A percentile compares a stretch with the other conserved stretches of the same genome.
These are phyloP conservation scores for Dynastes tityus DNA, from an alignment of 2,888 invertebrate genomes.

Conservation along the genomic window DNA sequence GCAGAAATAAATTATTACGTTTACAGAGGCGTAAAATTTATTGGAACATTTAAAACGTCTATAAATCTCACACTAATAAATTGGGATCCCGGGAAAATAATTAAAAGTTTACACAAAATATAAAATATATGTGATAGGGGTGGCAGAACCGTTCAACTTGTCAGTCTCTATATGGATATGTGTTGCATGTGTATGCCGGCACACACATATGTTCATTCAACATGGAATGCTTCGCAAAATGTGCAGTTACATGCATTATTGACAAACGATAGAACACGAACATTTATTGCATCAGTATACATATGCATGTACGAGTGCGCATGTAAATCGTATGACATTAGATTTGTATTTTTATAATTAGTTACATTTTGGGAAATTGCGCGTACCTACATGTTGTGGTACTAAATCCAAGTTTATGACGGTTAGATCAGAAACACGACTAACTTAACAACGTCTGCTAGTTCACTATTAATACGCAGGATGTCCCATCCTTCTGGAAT, in stretches of 20 bases:
- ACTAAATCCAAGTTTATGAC: too few species aligned
- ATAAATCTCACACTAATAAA: constrained; percentile 39
- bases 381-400: too few species aligned
- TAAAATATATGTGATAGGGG: constrained; percentile 14
- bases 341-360: too few species aligned
- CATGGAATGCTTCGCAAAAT: constrained; percentile 10
- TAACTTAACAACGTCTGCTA: neutral
- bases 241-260: neutral
- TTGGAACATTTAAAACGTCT: constrained; percentile 32
- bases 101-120: constrained; percentile 38
- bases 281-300: neutral
- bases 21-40: constrained; percentile 31
- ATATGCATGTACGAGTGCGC: neutral
- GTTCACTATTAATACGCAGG: too few species aligned
- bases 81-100: constrained; percentile 16
- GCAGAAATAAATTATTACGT: constrained; percentile 51
- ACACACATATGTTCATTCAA: constrained; percentile 6
- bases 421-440: neutral
- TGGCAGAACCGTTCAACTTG: constrained; percentile 10
- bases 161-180: neutral
- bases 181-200: neutral
- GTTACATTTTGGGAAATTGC: too few species aligned
- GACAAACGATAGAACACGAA: neutral
- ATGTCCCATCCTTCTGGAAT: too few species aligned
- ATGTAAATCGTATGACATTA: too few species aligned